Evolutionary conservation across 2,888 invertebrate genomes (phyloP).

Genomic region (Charanyca ferruginea): DNA sequence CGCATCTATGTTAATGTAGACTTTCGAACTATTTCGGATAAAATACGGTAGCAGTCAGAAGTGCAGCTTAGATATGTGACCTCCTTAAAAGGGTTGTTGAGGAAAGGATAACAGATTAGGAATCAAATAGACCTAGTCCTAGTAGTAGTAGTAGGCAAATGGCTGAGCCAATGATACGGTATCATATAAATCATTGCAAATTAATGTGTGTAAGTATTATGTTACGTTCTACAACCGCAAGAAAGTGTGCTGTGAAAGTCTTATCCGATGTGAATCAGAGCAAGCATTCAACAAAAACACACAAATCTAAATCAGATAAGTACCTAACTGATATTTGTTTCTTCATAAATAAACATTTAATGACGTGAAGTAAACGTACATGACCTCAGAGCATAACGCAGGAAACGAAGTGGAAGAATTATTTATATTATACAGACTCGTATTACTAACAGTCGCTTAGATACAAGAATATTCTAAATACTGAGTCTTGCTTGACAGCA

Average conservation of each 20-base stretch:
- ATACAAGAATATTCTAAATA: slow-evolving; percentile 55
- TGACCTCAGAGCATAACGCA: slow-evolving; percentile 59
- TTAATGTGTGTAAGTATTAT: slow-evolving; percentile 27
- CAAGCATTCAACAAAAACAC: slow-evolving; percentile 40
- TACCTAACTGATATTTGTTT: slow-evolving; percentile 27
- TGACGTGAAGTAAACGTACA: slow-evolving; percentile 35
- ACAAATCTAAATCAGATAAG: slow-evolving; percentile 26
- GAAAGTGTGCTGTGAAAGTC: slow-evolving; percentile 55
- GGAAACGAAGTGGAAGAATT: slow-evolving; percentile 61
- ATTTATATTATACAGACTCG: slow-evolving; percentile 61
- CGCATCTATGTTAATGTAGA: not conserved
- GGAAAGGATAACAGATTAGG: not conserved
- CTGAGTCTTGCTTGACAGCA: slow-evolving; percentile 13
- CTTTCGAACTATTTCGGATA: slow-evolving; percentile 5
- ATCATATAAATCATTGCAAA: slow-evolving; percentile 19
- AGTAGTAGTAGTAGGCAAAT: not conserved
- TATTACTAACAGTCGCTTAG: slow-evolving; percentile 31
- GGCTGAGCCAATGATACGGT: slow-evolving; percentile 4
- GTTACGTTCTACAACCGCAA: slow-evolving; percentile 39
- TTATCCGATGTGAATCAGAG: slow-evolving; percentile 51
- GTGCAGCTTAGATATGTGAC: not conserved
- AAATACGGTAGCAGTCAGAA: not conserved
- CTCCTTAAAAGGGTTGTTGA: not conserved
- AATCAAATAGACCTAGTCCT: not conserved
- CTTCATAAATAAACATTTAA: slow-evolving; percentile 14